A percentile compares a stretch with the other conserved stretches of the same genome.
These are phyloP conservation scores for Echinarachnius parma DNA, from an alignment of 53 echinoderm and acorn worm species.

Conservation along the genomic window DNA sequence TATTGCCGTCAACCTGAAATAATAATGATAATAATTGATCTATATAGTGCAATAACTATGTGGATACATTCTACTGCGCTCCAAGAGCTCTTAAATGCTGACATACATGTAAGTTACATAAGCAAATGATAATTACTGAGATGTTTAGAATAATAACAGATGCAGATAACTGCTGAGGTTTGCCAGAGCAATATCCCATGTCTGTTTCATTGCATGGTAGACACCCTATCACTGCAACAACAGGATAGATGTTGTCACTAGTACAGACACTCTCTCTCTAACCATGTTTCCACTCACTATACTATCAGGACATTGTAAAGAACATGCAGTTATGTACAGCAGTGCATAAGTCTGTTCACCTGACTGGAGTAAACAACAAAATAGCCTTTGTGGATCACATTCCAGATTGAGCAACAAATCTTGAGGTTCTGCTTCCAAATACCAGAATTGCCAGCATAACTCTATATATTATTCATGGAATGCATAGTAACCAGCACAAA, in stretches of 20 bases:
- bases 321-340: neutral
- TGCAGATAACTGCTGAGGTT: constrained; percentile 11
- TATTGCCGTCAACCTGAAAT: constrained; percentile 52
- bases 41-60: constrained; percentile 25
- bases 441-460: constrained; percentile 25
- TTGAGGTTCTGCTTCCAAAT: constrained; percentile 31
- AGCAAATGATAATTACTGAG: neutral
- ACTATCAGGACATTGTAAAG: neutral
- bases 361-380: neutral
- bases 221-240: constrained; percentile 18
- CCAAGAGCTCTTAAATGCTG: neutral
- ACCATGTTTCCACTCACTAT: neutral
- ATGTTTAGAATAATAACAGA: constrained; percentile 17
- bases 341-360: neutral
- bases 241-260: neutral
- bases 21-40: constrained; percentile 20
- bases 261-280: neutral
- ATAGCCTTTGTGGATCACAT: neutral
- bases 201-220: constrained; percentile 27
- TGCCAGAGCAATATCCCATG: constrained; percentile 27
- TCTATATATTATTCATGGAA: constrained; percentile 25
- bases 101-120: neutral
- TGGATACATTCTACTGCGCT: neutral
- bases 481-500: neutral
- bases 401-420: constrained; percentile 1